A percentile compares a stretch with the other conserved stretches of the same genome.
These are phyloP conservation scores for Oryzias curvinotus DNA, from an alignment of 2,113 vertebrate species.

Conservation along the genomic window DNA sequence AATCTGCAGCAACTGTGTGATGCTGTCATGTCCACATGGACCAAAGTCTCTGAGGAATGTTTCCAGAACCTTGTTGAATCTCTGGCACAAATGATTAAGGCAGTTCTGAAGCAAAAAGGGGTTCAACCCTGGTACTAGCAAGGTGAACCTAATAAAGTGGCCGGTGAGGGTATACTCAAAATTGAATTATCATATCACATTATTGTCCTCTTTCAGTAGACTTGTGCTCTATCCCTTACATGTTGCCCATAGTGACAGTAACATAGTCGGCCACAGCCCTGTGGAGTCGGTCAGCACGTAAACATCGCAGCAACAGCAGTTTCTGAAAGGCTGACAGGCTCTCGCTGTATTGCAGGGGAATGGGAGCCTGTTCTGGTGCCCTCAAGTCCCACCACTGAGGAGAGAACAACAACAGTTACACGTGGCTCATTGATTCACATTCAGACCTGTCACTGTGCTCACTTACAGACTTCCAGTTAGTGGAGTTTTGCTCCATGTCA, in stretches of 20 bases:
- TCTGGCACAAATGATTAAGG: too few relatives aligned
- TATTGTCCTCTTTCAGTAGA: too few relatives aligned
- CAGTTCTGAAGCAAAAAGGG: too few relatives aligned
- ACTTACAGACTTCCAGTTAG: conserved; percentile 86
- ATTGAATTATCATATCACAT: too few relatives aligned
- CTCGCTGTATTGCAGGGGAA: conserved; percentile 81
- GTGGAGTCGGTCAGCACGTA: conserved; percentile 91
- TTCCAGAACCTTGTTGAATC: too few relatives aligned
- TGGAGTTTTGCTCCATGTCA: conserved; percentile 79
- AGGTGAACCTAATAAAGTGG: too few relatives aligned
- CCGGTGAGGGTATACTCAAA: too few relatives aligned
- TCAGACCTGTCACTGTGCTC: not conserved
- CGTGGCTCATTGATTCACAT: not conserved
- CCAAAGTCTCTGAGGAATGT: too few relatives aligned
- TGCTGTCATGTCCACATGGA: too few relatives aligned
- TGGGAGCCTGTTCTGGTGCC: conserved; percentile 80
- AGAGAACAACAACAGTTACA: not conserved
- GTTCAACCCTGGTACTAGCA: too few relatives aligned
- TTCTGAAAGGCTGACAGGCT: conserved; percentile 86
- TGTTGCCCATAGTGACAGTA: conserved; percentile 85
- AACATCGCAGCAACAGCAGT: conserved; percentile 89
- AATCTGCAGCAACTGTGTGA: too few relatives aligned
- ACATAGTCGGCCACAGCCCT: conserved; percentile 90
- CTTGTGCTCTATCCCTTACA: conserved; percentile 61
- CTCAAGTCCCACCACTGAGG: conserved; percentile 90